Evolutionary conservation across 1,140 invertebrate species (phyloP).

Genomic region (Plutomurus gul): DNA sequence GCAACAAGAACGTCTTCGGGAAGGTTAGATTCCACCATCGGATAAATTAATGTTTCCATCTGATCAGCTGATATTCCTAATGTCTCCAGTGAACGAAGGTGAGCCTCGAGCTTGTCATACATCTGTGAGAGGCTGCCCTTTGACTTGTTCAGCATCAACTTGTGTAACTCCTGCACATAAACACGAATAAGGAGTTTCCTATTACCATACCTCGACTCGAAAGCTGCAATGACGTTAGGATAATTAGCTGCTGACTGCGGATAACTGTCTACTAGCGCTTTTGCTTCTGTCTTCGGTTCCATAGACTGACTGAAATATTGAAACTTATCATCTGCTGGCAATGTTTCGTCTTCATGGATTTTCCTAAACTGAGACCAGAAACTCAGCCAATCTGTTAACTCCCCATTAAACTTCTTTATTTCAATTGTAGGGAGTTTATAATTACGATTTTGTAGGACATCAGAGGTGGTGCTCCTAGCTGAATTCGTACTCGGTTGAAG

Average conservation of each 20-base stretch:
- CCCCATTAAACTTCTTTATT: conserved; percentile 55
- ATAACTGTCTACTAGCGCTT: background rate
- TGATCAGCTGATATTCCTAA: conserved; percentile 56
- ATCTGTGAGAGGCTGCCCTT: conserved; percentile 32
- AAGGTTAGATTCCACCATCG: conserved; percentile 56
- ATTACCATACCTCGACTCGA: background rate
- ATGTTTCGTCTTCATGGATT: conserved; percentile 55
- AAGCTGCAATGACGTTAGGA: background rate
- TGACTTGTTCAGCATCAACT: background rate
- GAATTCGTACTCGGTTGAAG: background rate
- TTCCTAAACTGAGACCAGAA: conserved; percentile 57
- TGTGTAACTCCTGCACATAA: background rate
- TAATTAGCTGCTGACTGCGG: background rate
- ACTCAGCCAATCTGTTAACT: conserved; percentile 55
- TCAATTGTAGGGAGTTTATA: conserved; percentile 55
- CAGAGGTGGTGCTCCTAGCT: background rate
- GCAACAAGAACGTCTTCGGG: conserved; percentile 54
- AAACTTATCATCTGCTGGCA: conserved; percentile 55
- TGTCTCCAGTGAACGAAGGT: conserved; percentile 56
- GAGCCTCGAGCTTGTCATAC: conserved; percentile 50
- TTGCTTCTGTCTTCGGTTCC: conserved; percentile 28
- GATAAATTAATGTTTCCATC: conserved; percentile 56
- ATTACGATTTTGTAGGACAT: background rate
- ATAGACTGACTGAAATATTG: conserved; percentile 48
- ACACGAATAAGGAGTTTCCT: background rate